Conservation (phyloP, 2,888 invertebrate species). For the Desoria tigrina region DNA sequence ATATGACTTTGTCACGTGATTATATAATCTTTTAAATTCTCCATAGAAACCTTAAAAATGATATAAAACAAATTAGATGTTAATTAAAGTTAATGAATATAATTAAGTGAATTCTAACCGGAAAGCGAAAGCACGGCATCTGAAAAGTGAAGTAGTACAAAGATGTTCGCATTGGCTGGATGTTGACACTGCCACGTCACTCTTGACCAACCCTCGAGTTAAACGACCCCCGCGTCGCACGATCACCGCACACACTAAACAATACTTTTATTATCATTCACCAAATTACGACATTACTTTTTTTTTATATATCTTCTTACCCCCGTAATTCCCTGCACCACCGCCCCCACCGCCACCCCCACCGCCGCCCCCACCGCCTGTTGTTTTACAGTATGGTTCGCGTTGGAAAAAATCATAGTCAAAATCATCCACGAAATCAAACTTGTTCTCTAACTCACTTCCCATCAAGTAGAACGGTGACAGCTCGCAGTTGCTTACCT, state of each 20-base stretch:
- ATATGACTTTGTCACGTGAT: too few species aligned
- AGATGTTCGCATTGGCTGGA: conserved; percentile 48
- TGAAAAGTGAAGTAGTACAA: conserved; percentile 44
- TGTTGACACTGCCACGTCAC: conserved; percentile 41
- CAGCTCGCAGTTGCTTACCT: conserved; percentile 50
- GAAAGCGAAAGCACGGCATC: conserved; percentile 47
- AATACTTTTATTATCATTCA: too few species aligned
- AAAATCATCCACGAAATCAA: conserved; percentile 50
- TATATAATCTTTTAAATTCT: too few species aligned
- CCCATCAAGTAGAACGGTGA: conserved; percentile 44
- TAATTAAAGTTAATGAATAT: too few species aligned
- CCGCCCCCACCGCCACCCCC: neutral
- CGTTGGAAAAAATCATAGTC: conserved; percentile 53
- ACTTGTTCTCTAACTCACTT: conserved; percentile 20
- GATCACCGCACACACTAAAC: conserved; percentile 44
- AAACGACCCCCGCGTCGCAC: conserved; percentile 41
- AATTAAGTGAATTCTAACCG: conserved; percentile 33
- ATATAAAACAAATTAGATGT: too few species aligned
- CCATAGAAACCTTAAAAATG: too few species aligned
- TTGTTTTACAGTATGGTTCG: conserved; percentile 52
- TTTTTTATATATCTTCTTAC: neutral
- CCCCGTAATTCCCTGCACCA: neutral
- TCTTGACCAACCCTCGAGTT: conserved; percentile 38
- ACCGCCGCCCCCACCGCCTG: conserved; percentile 31
- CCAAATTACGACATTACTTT: too few species aligned